Conservation (phyloP, 2,888 invertebrate genomes). For the Exephanes ischioxanthus region DNA sequence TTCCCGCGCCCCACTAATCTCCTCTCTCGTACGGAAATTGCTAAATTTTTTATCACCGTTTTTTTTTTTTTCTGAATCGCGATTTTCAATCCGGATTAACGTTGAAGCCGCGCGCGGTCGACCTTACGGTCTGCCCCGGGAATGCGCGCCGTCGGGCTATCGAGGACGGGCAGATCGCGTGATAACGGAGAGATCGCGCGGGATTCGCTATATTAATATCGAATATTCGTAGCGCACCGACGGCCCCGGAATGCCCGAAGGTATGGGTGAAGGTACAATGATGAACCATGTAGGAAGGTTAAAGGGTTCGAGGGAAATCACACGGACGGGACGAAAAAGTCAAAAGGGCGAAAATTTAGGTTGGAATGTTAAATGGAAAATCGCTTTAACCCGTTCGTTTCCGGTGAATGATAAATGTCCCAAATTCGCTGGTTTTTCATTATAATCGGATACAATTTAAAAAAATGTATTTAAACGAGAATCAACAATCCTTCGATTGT, state of each 20-base stretch:
- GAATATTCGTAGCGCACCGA: background rate
- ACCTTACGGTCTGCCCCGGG: background rate
- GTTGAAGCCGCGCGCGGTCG: background rate
- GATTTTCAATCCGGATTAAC: conserved; percentile 1
- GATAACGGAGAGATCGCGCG: background rate
- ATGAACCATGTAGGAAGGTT: background rate
- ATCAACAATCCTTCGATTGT: background rate
- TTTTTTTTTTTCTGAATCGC: background rate
- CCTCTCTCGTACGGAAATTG: background rate
- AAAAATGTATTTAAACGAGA: background rate
- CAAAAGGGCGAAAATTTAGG: background rate
- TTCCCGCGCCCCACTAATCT: background rate
- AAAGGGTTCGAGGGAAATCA: background rate
- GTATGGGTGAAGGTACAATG: background rate
- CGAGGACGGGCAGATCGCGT: background rate
- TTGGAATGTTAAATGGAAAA: background rate
- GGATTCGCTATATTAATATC: background rate
- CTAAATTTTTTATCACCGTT: background rate
- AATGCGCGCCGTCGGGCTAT: background rate
- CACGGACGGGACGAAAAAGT: background rate
- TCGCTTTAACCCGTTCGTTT: background rate
- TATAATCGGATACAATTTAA: background rate
- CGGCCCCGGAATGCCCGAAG: background rate
- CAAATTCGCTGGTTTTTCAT: background rate
- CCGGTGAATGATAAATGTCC: no score